A percentile compares a stretch with the other conserved stretches of the same genome.
Evolutionary conservation across 2,797 vertebrate genomes (phyloP).

Genomic region (Phaenicophaeus curvirostris): DNA sequence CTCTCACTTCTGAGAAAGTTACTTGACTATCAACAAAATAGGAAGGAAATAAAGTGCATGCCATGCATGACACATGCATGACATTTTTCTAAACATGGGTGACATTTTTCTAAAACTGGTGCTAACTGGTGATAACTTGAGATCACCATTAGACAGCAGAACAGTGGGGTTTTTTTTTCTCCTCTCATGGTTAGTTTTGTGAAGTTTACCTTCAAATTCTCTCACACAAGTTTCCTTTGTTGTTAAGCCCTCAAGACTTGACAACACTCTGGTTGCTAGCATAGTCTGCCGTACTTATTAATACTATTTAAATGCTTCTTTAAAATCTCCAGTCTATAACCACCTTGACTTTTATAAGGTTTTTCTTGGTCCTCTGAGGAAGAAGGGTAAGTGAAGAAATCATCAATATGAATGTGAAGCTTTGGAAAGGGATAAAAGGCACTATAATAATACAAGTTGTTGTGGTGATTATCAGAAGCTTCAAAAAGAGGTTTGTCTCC

Average conservation of each 20-base stretch:
- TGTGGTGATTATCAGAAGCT: neutral
- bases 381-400: neutral
- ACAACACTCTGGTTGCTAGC: neutral
- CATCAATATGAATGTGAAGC: neutral
- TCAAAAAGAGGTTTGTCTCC: neutral
- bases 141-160: neutral
- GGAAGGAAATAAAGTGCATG: neutral
- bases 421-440: slow-evolving; percentile 7
- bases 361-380: neutral
- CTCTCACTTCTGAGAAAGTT: neutral
- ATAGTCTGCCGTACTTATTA: neutral
- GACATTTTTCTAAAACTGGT: slow-evolving; percentile 17
- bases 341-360: neutral
- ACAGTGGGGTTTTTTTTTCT: neutral
- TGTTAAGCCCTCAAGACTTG: neutral
- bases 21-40: neutral
- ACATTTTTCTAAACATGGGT: neutral
- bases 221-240: neutral
- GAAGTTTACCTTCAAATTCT: neutral
- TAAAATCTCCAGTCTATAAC: neutral
- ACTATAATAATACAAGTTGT: neutral
- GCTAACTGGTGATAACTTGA: neutral
- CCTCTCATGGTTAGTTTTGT: neutral
- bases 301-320: neutral
- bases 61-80: neutral